phyloP scores from a whole-genome alignment of 2,888 invertebrate species.

The Steinernema hermaphroditum region DNA sequence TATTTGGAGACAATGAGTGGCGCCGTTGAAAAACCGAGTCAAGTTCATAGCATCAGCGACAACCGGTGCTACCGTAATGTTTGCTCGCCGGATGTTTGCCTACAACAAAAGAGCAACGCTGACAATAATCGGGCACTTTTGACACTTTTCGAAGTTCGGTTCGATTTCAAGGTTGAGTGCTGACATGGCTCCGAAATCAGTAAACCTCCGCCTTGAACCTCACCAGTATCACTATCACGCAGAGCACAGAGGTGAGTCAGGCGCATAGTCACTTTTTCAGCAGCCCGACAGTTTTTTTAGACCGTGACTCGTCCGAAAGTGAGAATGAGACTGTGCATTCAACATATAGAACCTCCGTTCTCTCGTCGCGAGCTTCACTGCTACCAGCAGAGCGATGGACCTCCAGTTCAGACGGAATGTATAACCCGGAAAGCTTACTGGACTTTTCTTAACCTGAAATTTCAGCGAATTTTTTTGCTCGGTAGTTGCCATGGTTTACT shows the following conservation, averaged over 20 bases:
- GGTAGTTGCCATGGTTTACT: constrained; percentile 34
- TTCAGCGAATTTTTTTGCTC: constrained; percentile 26
- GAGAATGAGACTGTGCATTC: constrained; percentile 13
- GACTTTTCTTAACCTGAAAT: not conserved
- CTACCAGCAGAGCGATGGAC: not conserved
- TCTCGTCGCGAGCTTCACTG: not conserved
- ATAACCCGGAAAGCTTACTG: not conserved
- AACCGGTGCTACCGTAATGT: constrained; percentile 30
- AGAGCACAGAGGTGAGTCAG: too few relatives aligned
- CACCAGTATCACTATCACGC: too few relatives aligned
- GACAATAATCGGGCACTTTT: constrained; percentile 23
- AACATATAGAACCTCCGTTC: not conserved
- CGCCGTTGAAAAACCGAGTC: not conserved
- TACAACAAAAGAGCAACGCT: not conserved
- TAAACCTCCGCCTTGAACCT: too few relatives aligned
- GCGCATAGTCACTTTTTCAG: too few relatives aligned
- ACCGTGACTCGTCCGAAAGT: not conserved
- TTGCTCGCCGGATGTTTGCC: constrained; percentile 29
- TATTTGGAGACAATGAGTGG: not conserved
- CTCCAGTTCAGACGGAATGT: constrained; percentile 12
- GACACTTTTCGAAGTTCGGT: not conserved
- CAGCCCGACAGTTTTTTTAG: too few relatives aligned
- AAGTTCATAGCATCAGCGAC: not conserved
- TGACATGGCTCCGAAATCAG: too few relatives aligned
- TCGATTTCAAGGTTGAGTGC: too few relatives aligned